Evolutionary conservation across 2,113 vertebrate genomes (phyloP).

Genomic region (Rhinolophus ferrumequinum): DNA sequence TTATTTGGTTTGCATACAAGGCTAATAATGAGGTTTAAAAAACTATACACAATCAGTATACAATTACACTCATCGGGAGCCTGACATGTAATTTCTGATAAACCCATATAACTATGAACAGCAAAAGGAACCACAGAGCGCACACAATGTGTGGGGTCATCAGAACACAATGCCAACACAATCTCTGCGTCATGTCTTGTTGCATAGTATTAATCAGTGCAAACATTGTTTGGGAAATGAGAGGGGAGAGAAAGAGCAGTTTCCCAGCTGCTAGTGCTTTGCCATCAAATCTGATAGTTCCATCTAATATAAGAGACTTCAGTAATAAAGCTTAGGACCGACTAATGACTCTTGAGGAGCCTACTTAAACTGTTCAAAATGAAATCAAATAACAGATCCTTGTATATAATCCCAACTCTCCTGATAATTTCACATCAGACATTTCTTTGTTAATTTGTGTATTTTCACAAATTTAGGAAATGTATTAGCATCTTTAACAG

Average conservation of each 20-base stretch:
- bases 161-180: conserved; percentile 79
- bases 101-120: conserved; percentile 78
- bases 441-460: conserved; percentile 18
- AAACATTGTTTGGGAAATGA: conserved; percentile 81
- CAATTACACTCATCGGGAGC: conserved; percentile 80
- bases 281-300: conserved; percentile 74
- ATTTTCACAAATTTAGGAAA: conserved; percentile 50
- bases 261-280: conserved; percentile 80
- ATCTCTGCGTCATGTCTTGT: conserved; percentile 78
- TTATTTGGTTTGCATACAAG: conserved; percentile 83
- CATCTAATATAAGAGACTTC: conserved; percentile 68
- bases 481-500: conserved; percentile 15
- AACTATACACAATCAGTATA: conserved; percentile 82
- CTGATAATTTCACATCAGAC: neutral
- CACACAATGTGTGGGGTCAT: conserved; percentile 80
- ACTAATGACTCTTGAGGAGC: conserved; percentile 54
- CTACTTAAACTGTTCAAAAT: conserved; percentile 60
- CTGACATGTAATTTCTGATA: conserved; percentile 84
- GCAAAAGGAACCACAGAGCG: conserved; percentile 74
- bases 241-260: conserved; percentile 77
- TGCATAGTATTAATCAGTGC: conserved; percentile 82
- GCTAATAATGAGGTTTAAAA: conserved; percentile 83
- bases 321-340: conserved; percentile 61
- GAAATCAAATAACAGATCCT: conserved; percentile 53
- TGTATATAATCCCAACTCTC: conserved; percentile 38